A percentile compares a stretch with the other conserved stretches of the same genome.
phyloP scores from a whole-genome alignment of 2,797 vertebrate species.

The Anas acuta region DNA sequence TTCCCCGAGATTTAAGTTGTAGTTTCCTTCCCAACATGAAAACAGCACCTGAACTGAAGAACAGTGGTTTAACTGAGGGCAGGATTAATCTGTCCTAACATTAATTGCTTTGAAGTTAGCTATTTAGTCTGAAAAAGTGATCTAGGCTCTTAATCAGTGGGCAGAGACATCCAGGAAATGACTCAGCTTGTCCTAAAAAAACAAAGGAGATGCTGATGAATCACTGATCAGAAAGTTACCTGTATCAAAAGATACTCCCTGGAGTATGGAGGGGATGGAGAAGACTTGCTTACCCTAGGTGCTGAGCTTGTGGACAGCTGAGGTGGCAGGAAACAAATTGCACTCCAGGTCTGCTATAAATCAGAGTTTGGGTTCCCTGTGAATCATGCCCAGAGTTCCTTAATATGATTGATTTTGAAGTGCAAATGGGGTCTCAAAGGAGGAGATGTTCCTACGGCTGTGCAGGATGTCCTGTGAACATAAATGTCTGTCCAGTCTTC shows the following conservation, averaged over 20 bases:
- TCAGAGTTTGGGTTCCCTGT: background rate
- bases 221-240: background rate
- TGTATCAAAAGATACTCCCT: background rate
- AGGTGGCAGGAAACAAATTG: background rate
- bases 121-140: background rate
- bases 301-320: background rate
- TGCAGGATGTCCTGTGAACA: background rate
- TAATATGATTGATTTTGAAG: background rate
- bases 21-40: background rate
- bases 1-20: background rate
- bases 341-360: background rate
- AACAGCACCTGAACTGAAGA: background rate
- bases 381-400: background rate
- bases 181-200: background rate
- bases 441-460: background rate
- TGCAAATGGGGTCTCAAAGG: background rate
- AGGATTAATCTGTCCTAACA: background rate
- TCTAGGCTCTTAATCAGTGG: background rate
- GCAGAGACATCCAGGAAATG: background rate
- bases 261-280: background rate
- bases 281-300: background rate
- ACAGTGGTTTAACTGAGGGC: fast-evolving
- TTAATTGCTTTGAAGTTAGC: background rate
- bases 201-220: background rate
- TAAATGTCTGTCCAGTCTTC: background rate